Base-by-base conservation (phyloP, 2,113 vertebrate genomes). In the Cyphomyrus plagiostoma region DNA sequence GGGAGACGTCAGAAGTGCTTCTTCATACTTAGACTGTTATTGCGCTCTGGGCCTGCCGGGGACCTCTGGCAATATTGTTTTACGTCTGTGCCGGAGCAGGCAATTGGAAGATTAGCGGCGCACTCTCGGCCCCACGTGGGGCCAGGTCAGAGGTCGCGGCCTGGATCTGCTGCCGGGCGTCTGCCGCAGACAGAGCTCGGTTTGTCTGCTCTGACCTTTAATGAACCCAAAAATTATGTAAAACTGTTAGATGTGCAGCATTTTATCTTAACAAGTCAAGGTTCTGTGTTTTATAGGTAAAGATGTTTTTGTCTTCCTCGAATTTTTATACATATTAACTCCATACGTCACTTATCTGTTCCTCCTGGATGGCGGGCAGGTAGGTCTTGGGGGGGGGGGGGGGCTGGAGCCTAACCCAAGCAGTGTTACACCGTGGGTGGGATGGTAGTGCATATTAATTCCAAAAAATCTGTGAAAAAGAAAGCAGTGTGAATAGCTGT, bases 41-140 rank as follows among this genome's bases (percentile, higher is more conserved):
- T 97, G 95, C 95, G 94, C 94, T 90, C 91, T 30, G 91, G 93
- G 92, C 92, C 93, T 95, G 92, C 94, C 93, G 93, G 94, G 94
- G 93, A 94, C 93, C 91, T 89, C 94, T 94, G 95, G 95, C 95
- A 95, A 96, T 95, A 95, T 96, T 94, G 93, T 92, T 95, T 96
- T 92, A 93, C 90, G 74, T 92, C 94, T 93, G 94, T 90, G 93
- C 49, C 58, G 42, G 88, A 88, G 89, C 56, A 66, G 87, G 87
- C 88, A 90, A 48, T 91, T 89, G 58, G 88, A 74, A 91, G 90
- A 91, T 91, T 90, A 91, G 82, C 66, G 53, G 92, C 89, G 89
- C 88, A 5, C 30, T 66, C 30, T 70, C n/a, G 35, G 46, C 62
- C 2, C 74, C 2, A 26, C 45, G 39, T 74, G 77, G 89, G 50